Conservation (phyloP, 2,888 invertebrate species). For the Dyspetes luteomarginatus region DNA sequence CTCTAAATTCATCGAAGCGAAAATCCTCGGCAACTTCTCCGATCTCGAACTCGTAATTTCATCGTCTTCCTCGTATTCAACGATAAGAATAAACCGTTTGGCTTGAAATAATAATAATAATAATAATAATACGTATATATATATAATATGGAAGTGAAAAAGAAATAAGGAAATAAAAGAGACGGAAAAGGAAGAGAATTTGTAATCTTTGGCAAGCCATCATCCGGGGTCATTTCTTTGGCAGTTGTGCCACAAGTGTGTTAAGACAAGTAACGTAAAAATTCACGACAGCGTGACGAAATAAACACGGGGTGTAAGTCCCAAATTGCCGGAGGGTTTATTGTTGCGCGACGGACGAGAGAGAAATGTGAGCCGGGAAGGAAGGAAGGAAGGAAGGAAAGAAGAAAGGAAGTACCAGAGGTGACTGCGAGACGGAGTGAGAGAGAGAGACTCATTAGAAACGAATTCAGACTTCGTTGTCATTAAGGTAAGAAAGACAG, state of each 20-base stretch:
- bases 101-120: too few species aligned
- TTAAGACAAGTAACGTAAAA: conserved; percentile 19
- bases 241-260: neutral
- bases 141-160: conserved; percentile 41
- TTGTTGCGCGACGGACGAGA: conserved; percentile 76
- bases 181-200: conserved; percentile 5
- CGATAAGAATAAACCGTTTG: conserved; percentile 19
- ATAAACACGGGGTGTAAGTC: neutral
- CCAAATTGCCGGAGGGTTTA: conserved; percentile 71
- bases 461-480: neutral
- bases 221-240: neutral
- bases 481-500: conserved; percentile 47
- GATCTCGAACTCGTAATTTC: neutral
- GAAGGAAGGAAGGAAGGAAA: conserved; percentile 68
- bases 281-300: conserved; percentile 48
- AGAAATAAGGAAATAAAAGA: neutral
- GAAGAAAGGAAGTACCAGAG: conserved; percentile 75
- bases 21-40: neutral
- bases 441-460: too few species aligned
- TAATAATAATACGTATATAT: too few species aligned
- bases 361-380: too few species aligned
- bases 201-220: too few species aligned
- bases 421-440: conserved; percentile 15
- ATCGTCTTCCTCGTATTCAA: neutral
- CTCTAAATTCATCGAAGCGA: conserved; percentile 22